Evolutionary conservation across 2,113 vertebrate species (phyloP).

Genomic region (Gallinago paraguaiae): DNA sequence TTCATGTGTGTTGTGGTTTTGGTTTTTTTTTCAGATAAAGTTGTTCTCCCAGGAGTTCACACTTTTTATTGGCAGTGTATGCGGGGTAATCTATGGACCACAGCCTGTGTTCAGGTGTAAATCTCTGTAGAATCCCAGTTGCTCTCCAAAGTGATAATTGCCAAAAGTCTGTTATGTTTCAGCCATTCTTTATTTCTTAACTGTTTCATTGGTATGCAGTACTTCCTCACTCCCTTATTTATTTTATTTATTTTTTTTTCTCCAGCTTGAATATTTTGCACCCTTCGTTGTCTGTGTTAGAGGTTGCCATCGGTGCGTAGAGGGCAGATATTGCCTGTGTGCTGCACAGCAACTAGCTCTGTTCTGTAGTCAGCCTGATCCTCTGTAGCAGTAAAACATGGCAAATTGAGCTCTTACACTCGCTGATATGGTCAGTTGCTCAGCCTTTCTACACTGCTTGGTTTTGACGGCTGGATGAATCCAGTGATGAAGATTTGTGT

Average conservation of each 20-base stretch:
- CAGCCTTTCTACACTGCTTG: background rate
- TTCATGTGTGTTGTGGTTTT: background rate
- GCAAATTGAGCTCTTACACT: background rate
- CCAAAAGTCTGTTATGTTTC: background rate
- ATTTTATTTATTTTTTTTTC: background rate
- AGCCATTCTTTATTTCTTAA: background rate
- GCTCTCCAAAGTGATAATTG: background rate
- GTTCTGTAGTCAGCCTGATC: background rate
- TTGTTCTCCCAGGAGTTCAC: background rate
- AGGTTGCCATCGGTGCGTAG: background rate
- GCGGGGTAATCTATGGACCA: rapidly evolving
- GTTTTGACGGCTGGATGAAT: background rate
- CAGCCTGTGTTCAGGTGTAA: background rate
- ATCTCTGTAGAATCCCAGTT: background rate
- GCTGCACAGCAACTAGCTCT: background rate
- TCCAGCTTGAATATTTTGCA: background rate
- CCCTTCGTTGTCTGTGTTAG: background rate
- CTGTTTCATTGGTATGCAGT: background rate
- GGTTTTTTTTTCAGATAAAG: background rate
- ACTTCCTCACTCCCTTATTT: background rate
- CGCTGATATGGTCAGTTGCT: background rate
- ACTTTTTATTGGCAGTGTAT: background rate
- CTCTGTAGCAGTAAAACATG: background rate
- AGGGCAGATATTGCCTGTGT: background rate
- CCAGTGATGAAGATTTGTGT: background rate